A percentile compares a stretch with the other conserved stretches of the same genome.
These are phyloP conservation scores for Gonatopus flavifemur DNA, from an alignment of 1,140 invertebrate genomes.

Conservation along the genomic window DNA sequence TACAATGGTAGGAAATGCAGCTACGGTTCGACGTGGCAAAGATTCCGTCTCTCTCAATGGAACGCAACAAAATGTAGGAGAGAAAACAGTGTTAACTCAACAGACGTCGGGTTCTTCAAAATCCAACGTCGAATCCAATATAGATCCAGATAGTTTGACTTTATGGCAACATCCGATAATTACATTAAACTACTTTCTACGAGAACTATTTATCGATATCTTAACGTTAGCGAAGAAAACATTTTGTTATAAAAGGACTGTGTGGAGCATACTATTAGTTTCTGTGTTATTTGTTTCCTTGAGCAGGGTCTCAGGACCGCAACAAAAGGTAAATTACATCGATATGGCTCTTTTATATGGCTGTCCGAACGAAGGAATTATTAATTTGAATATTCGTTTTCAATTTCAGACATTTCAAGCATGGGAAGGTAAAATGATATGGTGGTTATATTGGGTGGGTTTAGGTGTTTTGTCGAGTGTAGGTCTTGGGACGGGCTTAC, in stretches of 20 bases:
- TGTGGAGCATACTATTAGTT: conserved; percentile 50
- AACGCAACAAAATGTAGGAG: conserved; percentile 30
- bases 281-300: conserved; percentile 52
- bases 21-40: conserved; percentile 45
- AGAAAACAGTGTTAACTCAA: conserved; percentile 24
- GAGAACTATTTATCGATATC: conserved; percentile 70
- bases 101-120: conserved; percentile 12
- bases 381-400: conserved; percentile 12
- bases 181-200: conserved; percentile 82
- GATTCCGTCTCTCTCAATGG: conserved; percentile 45
- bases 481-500: conserved; percentile 95
- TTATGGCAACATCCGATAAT: conserved; percentile 84
- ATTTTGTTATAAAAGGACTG: conserved; percentile 45
- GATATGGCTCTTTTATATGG: not conserved
- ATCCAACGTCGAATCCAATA: conserved; percentile 30
- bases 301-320: conserved; percentile 61
- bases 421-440: conserved; percentile 63
- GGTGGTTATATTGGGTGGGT: conserved; percentile 93
- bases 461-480: conserved; percentile 96
- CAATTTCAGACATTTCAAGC: conserved; percentile 58
- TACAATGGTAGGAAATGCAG: conserved; percentile 47
- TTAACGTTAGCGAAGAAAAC: conserved; percentile 61
- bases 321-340: conserved; percentile 60
- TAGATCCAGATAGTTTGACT: conserved; percentile 70
- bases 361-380: not conserved